Base-by-base conservation (phyloP, 2,888 invertebrate species). In the Cosmia trapezina region DNA sequence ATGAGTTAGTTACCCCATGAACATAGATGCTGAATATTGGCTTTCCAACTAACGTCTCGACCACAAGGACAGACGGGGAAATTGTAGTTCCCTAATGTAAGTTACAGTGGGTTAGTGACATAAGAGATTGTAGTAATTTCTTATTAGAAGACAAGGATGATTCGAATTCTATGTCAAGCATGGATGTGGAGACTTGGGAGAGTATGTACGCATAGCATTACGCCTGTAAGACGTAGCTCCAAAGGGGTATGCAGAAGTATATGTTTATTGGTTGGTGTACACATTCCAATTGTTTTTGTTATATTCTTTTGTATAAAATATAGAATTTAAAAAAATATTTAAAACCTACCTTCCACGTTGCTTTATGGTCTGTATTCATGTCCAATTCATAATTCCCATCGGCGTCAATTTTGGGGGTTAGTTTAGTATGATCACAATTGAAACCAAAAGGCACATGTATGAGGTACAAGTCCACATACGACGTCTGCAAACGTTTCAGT, bases 391-490 rank as follows among this genome's bases (percentile, higher is more conserved):
- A 97, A 60, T 96, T 94, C 12, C 97, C 97, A 89, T 97, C 96
- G 62, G 96, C 95, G 73, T 97, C 96, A 4, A 95, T 91, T 6
- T 96, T 91, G 0, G 97, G 97, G 33, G 97, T 96, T 51, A 96
- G 93, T 11, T 95, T 96, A 19, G 94, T 91, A 56, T 96, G 93
- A 85, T 97, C 96, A 84, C 96, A 96, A 65, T 93, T 89, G 84
- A 98, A 97, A 9, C 97, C 97, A 87, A 98, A 97, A 0, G 98
- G 98, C 92, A 97, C 97, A 88, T 98, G 98, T 75, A 98, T 96
- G 45, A 98, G 95, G 89, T 98, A 98, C 82, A 98, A 96, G 87
- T 98, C 98, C 4, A 98, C 95, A 89, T 98, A 98, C 78, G 96
- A 96, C 80, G 98, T 90, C 80, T 97, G 97, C 67, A 98, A 92